Evolutionary conservation across 2,113 vertebrate species (phyloP).

Genomic region (Rhinopomastus cyanomelas): DNA sequence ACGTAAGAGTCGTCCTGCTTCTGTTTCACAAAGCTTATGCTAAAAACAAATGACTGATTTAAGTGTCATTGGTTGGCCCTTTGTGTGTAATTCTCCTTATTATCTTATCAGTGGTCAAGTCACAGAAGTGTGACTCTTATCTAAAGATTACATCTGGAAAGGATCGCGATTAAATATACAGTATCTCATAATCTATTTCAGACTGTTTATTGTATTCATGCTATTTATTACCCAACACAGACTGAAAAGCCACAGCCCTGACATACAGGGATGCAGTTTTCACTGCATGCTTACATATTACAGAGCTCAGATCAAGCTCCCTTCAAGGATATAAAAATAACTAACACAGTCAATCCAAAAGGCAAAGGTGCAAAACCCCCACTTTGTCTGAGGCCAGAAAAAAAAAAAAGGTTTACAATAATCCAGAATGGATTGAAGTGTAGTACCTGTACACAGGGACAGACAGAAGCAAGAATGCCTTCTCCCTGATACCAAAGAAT

Average conservation of each 20-base stretch:
- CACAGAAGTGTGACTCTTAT: neutral
- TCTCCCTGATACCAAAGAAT: neutral
- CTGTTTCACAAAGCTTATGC: constrained; percentile 18
- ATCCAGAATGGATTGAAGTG: constrained; percentile 1
- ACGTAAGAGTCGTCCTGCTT: constrained; percentile 20
- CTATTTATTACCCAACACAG: neutral
- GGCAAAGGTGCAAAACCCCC: neutral
- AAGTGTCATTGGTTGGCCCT: constrained; percentile 23
- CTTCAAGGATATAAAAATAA: neutral
- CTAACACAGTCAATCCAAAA: constrained; percentile 27
- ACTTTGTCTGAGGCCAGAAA: neutral
- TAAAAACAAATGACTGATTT: constrained; percentile 49
- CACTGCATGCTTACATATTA: neutral
- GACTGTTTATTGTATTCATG: neutral
- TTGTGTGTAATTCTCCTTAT: constrained; percentile 26
- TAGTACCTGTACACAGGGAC: neutral
- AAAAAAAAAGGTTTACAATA: neutral
- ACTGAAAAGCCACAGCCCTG: neutral
- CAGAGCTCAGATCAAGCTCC: neutral
- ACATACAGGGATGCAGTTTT: neutral
- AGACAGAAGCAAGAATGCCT: neutral
- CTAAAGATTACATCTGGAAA: neutral
- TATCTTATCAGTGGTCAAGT: constrained; percentile 34
- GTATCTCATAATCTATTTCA: neutral
- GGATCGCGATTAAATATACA: constrained; percentile 9